Conservation (phyloP, 2,113 vertebrate species). For the Camelus bactrianus region DNA sequence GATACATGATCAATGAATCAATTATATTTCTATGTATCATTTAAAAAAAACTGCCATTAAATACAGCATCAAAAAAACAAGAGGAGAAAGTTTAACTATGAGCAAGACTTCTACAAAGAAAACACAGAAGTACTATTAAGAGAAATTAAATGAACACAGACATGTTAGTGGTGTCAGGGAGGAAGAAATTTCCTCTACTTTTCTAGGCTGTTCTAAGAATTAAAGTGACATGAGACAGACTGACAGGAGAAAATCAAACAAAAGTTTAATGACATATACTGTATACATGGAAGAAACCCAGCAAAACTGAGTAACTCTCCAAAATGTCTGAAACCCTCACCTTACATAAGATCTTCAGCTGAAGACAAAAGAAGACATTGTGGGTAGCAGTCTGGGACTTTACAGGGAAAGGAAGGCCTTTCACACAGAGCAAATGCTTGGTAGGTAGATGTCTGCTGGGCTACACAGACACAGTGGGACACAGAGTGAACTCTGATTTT, state of each 20-base stretch:
- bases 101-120: neutral
- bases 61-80: neutral
- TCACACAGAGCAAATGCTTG: neutral
- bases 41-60: neutral
- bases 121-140: neutral
- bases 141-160: neutral
- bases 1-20: neutral
- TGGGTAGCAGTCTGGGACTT: neutral
- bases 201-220: neutral
- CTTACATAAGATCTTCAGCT: neutral
- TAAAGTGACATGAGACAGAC: neutral
- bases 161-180: neutral
- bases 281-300: neutral
- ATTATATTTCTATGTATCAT: neutral
- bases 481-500: too few relatives aligned
- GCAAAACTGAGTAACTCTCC: neutral
- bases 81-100: neutral
- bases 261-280: neutral
- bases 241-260: neutral
- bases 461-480: too few relatives aligned
- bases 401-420: neutral
- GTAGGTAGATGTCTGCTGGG: too few relatives aligned
- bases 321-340: neutral
- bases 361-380: neutral
- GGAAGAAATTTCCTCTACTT: too few relatives aligned